phyloP scores from a whole-genome alignment of 2,888 invertebrate species.

The Ophioninae sp. region DNA sequence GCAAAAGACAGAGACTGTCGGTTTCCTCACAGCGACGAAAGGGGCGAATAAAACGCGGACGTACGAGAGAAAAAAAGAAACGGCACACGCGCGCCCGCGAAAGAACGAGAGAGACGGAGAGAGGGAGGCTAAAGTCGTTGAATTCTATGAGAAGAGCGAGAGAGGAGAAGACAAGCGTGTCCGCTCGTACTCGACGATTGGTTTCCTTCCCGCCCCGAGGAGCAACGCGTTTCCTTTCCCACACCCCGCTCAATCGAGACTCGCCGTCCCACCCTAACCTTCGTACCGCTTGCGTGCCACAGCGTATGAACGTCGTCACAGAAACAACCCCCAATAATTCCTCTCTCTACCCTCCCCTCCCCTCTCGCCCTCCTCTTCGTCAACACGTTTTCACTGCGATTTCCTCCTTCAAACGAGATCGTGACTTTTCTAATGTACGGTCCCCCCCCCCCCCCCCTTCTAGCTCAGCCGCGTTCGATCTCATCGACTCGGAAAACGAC shows the following conservation, averaged over 20 bases:
- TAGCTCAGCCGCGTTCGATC: too few species aligned
- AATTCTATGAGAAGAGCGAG: constrained; percentile 18
- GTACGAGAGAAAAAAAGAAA: not conserved
- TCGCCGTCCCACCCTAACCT: constrained; percentile 49
- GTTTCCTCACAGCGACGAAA: too few species aligned
- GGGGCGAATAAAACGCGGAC: too few species aligned
- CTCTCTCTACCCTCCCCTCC: constrained; percentile 54
- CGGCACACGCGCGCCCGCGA: not conserved
- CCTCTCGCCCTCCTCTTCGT: constrained; percentile 10
- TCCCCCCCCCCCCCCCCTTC: too few species aligned
- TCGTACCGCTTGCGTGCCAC: constrained; percentile 41
- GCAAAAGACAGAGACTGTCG: too few species aligned
- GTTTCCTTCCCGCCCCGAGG: constrained; percentile 76
- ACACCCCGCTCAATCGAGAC: constrained; percentile 61
- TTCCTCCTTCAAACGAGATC: not conserved
- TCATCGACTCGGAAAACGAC: too few species aligned
- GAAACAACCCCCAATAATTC: constrained; percentile 53
- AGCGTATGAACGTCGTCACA: constrained; percentile 61
- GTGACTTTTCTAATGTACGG: not conserved
- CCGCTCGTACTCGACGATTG: constrained; percentile 76
- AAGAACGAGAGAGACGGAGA: not conserved
- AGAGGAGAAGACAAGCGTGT: constrained; percentile 35
- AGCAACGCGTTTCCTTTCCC: constrained; percentile 48
- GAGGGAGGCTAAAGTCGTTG: constrained; percentile 1
- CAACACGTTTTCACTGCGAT: not conserved